Conservation (phyloP, 2,797 vertebrate species). For the Threskiornis aethiopicus region DNA sequence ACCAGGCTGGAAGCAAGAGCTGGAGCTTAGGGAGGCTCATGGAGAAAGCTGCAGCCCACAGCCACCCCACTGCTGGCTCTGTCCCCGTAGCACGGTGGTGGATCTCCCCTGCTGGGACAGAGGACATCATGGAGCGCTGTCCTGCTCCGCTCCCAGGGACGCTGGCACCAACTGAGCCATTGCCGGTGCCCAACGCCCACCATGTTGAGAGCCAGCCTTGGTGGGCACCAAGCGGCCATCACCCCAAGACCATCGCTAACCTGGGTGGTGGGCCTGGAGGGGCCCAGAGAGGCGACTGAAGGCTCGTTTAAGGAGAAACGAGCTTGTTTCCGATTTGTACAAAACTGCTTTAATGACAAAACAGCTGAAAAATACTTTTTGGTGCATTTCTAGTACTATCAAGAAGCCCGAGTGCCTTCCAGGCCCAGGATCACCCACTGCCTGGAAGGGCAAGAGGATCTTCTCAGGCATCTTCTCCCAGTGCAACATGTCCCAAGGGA, state of each 20-base stretch:
- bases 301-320: not conserved
- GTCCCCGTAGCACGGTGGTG: fast-evolving
- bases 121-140: fast-evolving
- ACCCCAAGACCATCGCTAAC: not conserved
- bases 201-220: fast-evolving
- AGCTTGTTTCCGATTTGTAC: not conserved
- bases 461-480: not conserved
- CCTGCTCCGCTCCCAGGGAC: fast-evolving
- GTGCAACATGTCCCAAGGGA: not conserved
- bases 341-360: constrained; percentile 60
- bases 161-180: not conserved
- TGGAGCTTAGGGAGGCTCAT: not conserved
- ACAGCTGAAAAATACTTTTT: not conserved
- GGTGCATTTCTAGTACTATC: not conserved
- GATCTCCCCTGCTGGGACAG: not conserved
- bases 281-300: fast-evolving
- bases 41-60: not conserved
- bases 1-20: not conserved
- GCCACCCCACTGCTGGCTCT: not conserved
- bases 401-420: not conserved
- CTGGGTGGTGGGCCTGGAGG: not conserved
- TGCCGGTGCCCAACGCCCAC: fast-evolving
- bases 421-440: not conserved
- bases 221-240: not conserved
- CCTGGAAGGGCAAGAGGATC: not conserved